These are phyloP conservation scores for Triplophysa dalaica DNA, from an alignment of 2,113 vertebrate genomes.

Conservation along the genomic window DNA sequence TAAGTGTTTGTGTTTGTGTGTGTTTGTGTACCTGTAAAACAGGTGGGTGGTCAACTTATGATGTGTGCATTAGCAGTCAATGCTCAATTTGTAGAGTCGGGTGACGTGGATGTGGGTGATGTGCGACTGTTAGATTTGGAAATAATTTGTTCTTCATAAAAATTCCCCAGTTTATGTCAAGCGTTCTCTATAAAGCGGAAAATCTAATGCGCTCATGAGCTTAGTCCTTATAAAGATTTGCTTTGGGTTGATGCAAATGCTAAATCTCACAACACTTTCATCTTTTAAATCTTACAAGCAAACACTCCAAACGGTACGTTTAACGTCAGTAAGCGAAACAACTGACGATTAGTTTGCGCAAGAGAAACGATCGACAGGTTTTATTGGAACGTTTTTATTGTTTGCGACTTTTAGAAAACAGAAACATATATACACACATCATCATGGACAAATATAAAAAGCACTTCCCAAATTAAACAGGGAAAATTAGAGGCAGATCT, in stretches of 20 bases:
- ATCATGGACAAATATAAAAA: constrained; percentile 56
- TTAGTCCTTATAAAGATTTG: constrained; percentile 50
- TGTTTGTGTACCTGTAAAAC: constrained; percentile 64
- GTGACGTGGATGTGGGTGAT: constrained; percentile 49
- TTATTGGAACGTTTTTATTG: constrained; percentile 57
- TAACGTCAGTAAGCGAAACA: background rate
- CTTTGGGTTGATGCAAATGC: constrained; percentile 35
- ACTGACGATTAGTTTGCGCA: background rate
- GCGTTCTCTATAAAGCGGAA: constrained; percentile 53
- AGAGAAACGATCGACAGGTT: too few species aligned
- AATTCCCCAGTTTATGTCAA: constrained; percentile 57
- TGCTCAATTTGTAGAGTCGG: constrained; percentile 47
- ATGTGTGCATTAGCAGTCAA: constrained; percentile 57
- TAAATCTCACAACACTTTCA: background rate
- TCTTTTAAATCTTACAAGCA: background rate
- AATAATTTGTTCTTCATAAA: constrained; percentile 57
- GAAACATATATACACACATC: constrained; percentile 71
- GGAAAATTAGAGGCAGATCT: constrained; percentile 67
- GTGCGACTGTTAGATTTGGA: constrained; percentile 48
- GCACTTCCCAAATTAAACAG: constrained; percentile 75
- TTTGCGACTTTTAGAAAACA: constrained; percentile 60
- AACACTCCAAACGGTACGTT: background rate
- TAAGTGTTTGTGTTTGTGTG: constrained; percentile 30
- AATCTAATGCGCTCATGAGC: constrained; percentile 43
- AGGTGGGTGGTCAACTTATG: constrained; percentile 68